Base-by-base conservation (phyloP, 2,888 invertebrate genomes). In the Drosophila infuscata region DNA sequence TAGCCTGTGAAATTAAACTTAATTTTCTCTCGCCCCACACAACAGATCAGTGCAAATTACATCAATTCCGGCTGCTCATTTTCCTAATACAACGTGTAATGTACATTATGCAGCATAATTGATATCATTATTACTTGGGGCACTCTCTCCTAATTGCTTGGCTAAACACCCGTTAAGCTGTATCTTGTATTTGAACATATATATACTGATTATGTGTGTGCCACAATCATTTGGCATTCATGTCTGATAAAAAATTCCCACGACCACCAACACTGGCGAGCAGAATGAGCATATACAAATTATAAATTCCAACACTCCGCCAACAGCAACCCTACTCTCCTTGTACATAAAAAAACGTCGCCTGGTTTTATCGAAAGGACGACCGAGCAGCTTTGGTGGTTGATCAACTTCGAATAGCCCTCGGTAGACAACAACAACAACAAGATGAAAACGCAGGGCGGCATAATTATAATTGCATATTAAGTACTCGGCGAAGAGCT, bases 381-480 rank as follows among this genome's bases (percentile, higher is more conserved):
- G 60, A 52, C 30, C 30, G 49, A 54, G 57, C 58, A 48, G 70
- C 63, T 69, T 64, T 71, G 75, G 87, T 83, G 85, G 85, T 87
- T 85, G 87, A 75, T 90, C 71, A 70, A 53, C 67, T 62, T 20
- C 43, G 51, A 58, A 56, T 68, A 63, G 58, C 76, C 70, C 67
- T 59, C 51, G 54, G 30, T 20, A 57, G 57, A 41, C 41, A 30
- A 30, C 38, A 29, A 38, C 36, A 38, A 41, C 29, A 49, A 49
- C 89, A 81, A 66, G 15, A 25, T 3, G 8, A 46, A 46, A 72
- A 72, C 63, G 71, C 79, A 74, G 82, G 89, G 81, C 90, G 76
- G 83, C 87, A 89, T 90, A 87, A 89, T 90, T 89, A 89, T 89
- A 90, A 90, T 80, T 88, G 84, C 76, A 84, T 87, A 84, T 89